A percentile compares a stretch with the other conserved stretches of the same genome.
These are phyloP conservation scores for Furnarius figulus DNA, from an alignment of 2,113 vertebrate species.

Conservation along the genomic window DNA sequence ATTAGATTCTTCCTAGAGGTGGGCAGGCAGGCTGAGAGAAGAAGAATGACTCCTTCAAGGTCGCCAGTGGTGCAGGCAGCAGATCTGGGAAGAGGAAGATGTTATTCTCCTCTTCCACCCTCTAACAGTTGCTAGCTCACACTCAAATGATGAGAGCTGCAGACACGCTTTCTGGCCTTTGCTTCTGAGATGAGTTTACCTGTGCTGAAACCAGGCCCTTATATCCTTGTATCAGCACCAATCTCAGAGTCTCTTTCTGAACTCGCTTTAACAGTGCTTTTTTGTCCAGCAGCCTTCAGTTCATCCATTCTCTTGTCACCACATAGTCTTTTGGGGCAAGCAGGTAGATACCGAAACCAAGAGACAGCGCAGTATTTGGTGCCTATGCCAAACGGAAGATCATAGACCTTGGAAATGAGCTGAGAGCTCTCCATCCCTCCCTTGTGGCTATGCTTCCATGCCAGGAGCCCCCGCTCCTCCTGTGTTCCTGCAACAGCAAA, in stretches of 20 bases:
- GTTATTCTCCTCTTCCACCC: neutral
- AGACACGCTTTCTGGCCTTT: neutral
- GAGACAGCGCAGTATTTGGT: conserved; percentile 69
- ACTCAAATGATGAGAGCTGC: neutral
- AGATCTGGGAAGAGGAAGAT: neutral
- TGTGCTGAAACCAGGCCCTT: neutral
- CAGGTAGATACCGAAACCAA: conserved; percentile 80
- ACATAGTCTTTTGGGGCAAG: conserved; percentile 78
- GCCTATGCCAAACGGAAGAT: conserved; percentile 86
- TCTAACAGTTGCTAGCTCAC: neutral
- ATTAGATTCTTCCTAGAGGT: neutral
- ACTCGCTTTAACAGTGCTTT: neutral
- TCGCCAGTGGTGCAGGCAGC: neutral
- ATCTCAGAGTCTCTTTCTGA: neutral
- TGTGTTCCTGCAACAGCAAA: conserved; percentile 79
- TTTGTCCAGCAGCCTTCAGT: neutral
- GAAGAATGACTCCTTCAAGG: neutral
- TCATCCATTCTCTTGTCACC: neutral
- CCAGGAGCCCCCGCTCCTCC: conserved; percentile 85
- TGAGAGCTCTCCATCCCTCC: conserved; percentile 61
- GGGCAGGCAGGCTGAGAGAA: neutral
- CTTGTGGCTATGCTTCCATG: conserved; percentile 82
- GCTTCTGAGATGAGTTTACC: neutral
- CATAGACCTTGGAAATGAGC: conserved; percentile 79
- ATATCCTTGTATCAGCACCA: conserved; percentile 51